These are phyloP conservation scores for Axea sp. DNA, from an alignment of 2,888 invertebrate species.

Conservation along the genomic window DNA sequence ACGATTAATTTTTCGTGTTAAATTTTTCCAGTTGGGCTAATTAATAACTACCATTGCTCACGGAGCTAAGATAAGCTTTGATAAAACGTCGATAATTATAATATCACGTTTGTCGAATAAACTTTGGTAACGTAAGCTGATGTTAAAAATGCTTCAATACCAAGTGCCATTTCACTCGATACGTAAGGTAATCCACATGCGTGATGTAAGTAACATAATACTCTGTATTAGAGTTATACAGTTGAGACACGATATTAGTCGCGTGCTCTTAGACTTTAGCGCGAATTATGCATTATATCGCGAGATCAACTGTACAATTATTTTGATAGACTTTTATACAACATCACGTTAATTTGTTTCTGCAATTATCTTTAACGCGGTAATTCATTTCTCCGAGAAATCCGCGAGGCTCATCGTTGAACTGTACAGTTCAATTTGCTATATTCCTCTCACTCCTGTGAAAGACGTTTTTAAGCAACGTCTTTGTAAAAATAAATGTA, in stretches of 20 bases:
- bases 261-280: conserved; percentile 65
- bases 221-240: conserved; percentile 44
- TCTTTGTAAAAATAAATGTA: conserved; percentile 19
- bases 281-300: conserved; percentile 51
- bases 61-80: no score
- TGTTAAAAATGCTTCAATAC: conserved; percentile 25
- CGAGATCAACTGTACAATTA: conserved; percentile 33
- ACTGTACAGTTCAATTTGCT: no score
- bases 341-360: background rate
- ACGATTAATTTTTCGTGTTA: no score
- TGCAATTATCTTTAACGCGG: background rate
- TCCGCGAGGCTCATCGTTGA: no score
- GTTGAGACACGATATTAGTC: conserved; percentile 43
- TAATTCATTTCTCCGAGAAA: no score
- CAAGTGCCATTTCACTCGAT: conserved; percentile 44
- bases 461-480: no score
- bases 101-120: conserved; percentile 25
- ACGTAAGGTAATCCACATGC: conserved; percentile 48
- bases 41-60: no score
- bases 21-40: no score
- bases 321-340: conserved; percentile 31
- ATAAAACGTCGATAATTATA: conserved; percentile 19
- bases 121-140: conserved; percentile 26
- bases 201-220: conserved; percentile 52
- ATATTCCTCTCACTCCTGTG: no score